These are phyloP conservation scores for Thymelicus acteon DNA, from an alignment of 2,888 invertebrate species.

Conservation along the genomic window DNA sequence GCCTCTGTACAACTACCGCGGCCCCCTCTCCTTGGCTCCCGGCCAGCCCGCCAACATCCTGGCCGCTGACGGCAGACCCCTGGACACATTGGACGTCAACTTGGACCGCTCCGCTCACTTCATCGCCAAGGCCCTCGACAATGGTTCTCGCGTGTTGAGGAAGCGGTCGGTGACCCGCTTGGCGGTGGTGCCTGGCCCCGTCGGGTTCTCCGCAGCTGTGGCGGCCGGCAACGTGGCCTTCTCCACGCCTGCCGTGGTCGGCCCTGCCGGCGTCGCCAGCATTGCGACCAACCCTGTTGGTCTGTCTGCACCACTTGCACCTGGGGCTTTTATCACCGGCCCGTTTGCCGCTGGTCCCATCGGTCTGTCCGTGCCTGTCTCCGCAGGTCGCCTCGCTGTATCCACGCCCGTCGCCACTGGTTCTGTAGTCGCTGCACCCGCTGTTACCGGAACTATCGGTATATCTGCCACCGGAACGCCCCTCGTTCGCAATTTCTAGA, in stretches of 20 bases:
- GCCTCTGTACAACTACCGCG: conserved; percentile 59
- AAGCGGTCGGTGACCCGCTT: conserved; percentile 60
- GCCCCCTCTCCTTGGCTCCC: conserved; percentile 72
- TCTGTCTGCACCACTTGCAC: conserved; percentile 53
- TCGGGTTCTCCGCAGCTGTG: conserved; percentile 44
- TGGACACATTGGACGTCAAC: conserved; percentile 77
- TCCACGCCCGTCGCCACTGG: neutral
- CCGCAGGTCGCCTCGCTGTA: neutral
- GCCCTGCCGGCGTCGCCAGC: conserved; percentile 36
- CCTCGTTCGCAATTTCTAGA: neutral
- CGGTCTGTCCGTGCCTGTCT: neutral
- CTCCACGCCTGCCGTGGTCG: conserved; percentile 29
- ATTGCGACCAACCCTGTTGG: conserved; percentile 58
- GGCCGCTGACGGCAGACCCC: conserved; percentile 72
- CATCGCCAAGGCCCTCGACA: conserved; percentile 67
- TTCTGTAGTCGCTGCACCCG: neutral
- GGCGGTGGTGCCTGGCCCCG: conserved; percentile 49
- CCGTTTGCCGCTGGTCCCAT: conserved; percentile 47
- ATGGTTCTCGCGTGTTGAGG: conserved; percentile 58
- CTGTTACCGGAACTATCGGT: conserved; percentile 10
- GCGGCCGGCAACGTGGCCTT: neutral
- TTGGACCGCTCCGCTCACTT: conserved; percentile 73
- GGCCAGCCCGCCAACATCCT: conserved; percentile 76
- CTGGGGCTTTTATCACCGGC: conserved; percentile 60
- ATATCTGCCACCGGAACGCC: neutral